Evolutionary conservation across 2,113 vertebrate species (phyloP), one percentile per base, ranked within the genome.

Genomic region (Onychorhynchus coronatus): DNA sequence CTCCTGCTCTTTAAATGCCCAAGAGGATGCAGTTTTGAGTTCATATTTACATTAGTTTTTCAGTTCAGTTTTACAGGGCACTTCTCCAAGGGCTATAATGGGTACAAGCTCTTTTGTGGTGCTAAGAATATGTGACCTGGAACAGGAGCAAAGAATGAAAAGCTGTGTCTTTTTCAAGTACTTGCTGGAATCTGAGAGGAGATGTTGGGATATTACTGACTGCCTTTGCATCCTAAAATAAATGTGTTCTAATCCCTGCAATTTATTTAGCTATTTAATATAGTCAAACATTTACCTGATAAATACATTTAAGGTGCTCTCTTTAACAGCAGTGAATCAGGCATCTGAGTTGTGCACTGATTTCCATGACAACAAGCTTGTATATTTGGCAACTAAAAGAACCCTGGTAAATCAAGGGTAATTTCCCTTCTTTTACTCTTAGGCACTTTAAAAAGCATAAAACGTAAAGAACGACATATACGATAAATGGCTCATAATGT

Each of bases 351-450:
- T 83, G 35, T 52, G 91, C 67, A 25, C 85, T 70, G 49, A 96
- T 97, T 81, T 93, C 90, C 84, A 92, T 47, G 58, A 90, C 41
- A 96, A 97, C 93, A 71, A 81, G 67, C 39, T 46, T 91, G 50
- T 59, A 42, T 22, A 84, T 91, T 80, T 80, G 77, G 76, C 58
- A 89, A 96, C 77, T 91, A 91, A 89, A 88, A 90, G 84, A 27
- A 33, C 8, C 33, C 55, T 49, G 13, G 42, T 67, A 84, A 97
- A 96, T 95, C 83, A 73, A 88, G 85, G 31, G 53, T 28, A 62
- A 93, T 88, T 61, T 91, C 33, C 75, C 61, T 12, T 71, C 20
- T 81, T 70, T 68, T 71, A 72, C 85, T 94, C 84, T 62, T 33
- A 55, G 9, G 42, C 66, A 94, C 71, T 82, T 92, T 53, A 81